A percentile compares a stretch with the other conserved stretches of the same genome.
Evolutionary conservation across 2,113 vertebrate species (phyloP).

Genomic region (Aspiorhynchus laticeps): DNA sequence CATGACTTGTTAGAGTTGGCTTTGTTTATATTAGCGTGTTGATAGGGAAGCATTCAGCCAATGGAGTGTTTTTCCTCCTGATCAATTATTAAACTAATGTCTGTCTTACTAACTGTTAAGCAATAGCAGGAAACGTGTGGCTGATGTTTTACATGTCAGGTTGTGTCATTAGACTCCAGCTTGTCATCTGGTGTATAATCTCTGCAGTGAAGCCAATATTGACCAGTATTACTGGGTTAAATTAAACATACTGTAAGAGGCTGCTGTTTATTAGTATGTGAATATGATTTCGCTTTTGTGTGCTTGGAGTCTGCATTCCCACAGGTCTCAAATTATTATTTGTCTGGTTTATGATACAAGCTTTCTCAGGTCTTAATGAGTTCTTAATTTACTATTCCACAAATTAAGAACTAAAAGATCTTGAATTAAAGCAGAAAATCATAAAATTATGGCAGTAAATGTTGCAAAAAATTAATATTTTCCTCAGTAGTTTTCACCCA

Average conservation of each 20-base stretch:
- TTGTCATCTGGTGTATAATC: not conserved
- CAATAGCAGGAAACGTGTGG: slow-evolving; percentile 3
- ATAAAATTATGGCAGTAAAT: not conserved
- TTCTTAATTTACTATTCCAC: not conserved
- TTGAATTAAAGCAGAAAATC: not conserved
- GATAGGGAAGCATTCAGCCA: not conserved
- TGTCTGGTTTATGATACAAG: not conserved
- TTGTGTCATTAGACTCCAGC: not conserved
- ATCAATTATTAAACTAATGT: not conserved
- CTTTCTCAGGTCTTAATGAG: not conserved
- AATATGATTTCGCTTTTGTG: not conserved
- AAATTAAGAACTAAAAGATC: not conserved
- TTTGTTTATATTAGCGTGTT: not conserved
- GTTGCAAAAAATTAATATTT: not conserved
- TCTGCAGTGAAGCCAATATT: not conserved
- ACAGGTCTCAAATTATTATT: not conserved
- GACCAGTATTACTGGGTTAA: not conserved
- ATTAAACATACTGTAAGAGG: not conserved
- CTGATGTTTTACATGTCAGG: not conserved
- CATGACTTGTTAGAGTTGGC: not conserved
- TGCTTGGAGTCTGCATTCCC: not conserved
- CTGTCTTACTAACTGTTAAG: not conserved
- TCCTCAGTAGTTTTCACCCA: not conserved
- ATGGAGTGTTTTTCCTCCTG: no score
- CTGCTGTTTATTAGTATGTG: not conserved